Evolutionary conservation across 2,797 vertebrate species (phyloP), one percentile per base, ranked within the genome.

Genomic region (Sebastes hopkinsi): DNA sequence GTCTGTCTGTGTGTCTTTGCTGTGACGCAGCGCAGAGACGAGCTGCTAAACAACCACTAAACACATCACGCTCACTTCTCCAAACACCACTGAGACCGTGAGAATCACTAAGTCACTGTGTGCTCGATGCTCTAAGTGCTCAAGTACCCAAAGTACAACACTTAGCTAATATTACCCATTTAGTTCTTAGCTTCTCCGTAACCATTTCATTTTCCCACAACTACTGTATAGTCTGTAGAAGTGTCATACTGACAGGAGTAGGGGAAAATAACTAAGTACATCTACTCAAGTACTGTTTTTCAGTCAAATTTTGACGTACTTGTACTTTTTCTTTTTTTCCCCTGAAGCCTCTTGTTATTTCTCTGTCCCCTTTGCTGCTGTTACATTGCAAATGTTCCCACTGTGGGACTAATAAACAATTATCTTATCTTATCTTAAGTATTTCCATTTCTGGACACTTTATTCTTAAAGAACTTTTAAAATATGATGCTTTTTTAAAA

Each of bases 1-100:
- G 84, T 85, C 87, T 85, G 82, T 89, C 74, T 85, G 85, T 89
- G 71, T 93, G 87, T 89, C 85, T 83, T 11, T 65, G 7, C 64
- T 62, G 66, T 88, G 92, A 92, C 36, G 18, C 85, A 83, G 80
- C 8, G 20, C 89, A 93, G 88, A 89, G 55, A 64, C 69, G 23
- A 13, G 36, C 77, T 55, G 79, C 79, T 79, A 77, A 89, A 85
- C 85, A 65, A 75, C 62, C 46, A 46, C 80, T 82, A 77, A 90
- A 89, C 86, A 84, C 77, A 62, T 84, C 73, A 46, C 67, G 8
- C 75, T 66, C 75, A 64, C 75, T 75, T 80, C 81, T 87, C 58
- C 68, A 84, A 91, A 88, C 87, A 86, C 8, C 77, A 65, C 67
- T 25, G 55, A 59, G 71, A 59, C 69, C 4, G 34, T 52, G 79